Percentiles rank a stretch among this genome's conserved stretches.
phyloP scores from a whole-genome alignment of 2,888 invertebrate species.

The Hetaerina titia region DNA sequence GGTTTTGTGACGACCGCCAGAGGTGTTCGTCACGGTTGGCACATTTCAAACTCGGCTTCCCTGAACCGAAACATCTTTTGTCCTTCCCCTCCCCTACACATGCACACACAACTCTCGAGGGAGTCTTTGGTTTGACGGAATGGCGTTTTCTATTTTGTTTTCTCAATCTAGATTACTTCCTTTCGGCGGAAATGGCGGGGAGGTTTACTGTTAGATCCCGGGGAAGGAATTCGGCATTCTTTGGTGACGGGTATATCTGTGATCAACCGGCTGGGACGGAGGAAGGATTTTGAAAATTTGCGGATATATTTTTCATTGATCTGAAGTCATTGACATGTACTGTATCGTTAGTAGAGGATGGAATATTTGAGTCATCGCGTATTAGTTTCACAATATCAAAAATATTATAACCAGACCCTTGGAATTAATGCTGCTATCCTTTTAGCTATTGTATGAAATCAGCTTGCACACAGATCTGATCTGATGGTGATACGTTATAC shows the following conservation, averaged over 20 bases:
- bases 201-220: slow-evolving; percentile 5
- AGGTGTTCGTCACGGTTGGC: slow-evolving; percentile 31
- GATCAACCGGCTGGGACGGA: too few relatives aligned
- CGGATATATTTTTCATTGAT: too few relatives aligned
- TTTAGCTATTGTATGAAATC: too few relatives aligned
- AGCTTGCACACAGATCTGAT: too few relatives aligned
- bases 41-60: slow-evolving; percentile 2
- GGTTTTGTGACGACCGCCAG: background rate
- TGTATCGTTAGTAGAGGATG: too few relatives aligned
- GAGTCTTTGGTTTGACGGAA: background rate
- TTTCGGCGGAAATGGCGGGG: background rate
- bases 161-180: slow-evolving; percentile 19
- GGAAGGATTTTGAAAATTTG: too few relatives aligned
- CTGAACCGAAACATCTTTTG: background rate
- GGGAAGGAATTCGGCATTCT: background rate
- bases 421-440: too few relatives aligned
- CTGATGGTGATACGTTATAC: too few relatives aligned
- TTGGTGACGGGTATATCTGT: background rate
- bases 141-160: slow-evolving; percentile 13
- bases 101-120: background rate
- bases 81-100: background rate
- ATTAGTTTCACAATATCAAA: too few relatives aligned
- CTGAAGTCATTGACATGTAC: too few relatives aligned
- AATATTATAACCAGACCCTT: too few relatives aligned
- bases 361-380: too few relatives aligned